phyloP scores from a whole-genome alignment of 2,888 invertebrate genomes.

The Drosophila subquinaria region DNA sequence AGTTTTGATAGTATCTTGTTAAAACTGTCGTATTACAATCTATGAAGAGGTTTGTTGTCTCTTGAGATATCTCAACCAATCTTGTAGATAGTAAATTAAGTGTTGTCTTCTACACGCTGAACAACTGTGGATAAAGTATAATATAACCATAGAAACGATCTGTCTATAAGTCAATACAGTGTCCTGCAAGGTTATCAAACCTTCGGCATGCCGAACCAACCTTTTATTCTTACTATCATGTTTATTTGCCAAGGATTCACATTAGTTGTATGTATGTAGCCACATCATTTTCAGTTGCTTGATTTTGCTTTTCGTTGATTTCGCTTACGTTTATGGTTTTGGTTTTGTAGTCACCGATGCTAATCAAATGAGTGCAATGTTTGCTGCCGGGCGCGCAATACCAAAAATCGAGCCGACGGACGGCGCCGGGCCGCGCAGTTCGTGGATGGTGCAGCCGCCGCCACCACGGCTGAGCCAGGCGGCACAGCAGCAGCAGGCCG shows the following conservation, averaged over 20 bases:
- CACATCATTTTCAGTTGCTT: constrained; percentile 21
- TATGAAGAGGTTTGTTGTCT: too few relatives aligned
- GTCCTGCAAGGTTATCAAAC: neutral
- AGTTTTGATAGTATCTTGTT: too few relatives aligned
- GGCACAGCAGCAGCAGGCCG: constrained; percentile 60
- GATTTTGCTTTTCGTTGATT: constrained; percentile 47
- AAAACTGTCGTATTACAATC: too few relatives aligned
- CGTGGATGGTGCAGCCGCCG: constrained; percentile 84
- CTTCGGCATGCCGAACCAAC: neutral
- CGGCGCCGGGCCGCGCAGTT: constrained; percentile 78
- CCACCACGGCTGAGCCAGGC: constrained; percentile 82
- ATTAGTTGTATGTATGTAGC: neutral
- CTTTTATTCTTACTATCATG: neutral
- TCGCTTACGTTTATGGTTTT: constrained; percentile 30
- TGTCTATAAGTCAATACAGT: neutral
- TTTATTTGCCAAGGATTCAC: constrained; percentile 5
- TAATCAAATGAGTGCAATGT: constrained; percentile 85
- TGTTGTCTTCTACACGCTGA: too few relatives aligned
- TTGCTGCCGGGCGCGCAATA: constrained; percentile 84
- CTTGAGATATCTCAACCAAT: too few relatives aligned
- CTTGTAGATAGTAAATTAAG: too few relatives aligned
- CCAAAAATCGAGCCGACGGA: constrained; percentile 86
- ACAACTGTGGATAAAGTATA: too few relatives aligned
- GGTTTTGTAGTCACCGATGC: constrained; percentile 82
- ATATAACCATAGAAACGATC: neutral